phyloP scores from a whole-genome alignment of 2,888 invertebrate species.

The Strigamia crassipes region DNA sequence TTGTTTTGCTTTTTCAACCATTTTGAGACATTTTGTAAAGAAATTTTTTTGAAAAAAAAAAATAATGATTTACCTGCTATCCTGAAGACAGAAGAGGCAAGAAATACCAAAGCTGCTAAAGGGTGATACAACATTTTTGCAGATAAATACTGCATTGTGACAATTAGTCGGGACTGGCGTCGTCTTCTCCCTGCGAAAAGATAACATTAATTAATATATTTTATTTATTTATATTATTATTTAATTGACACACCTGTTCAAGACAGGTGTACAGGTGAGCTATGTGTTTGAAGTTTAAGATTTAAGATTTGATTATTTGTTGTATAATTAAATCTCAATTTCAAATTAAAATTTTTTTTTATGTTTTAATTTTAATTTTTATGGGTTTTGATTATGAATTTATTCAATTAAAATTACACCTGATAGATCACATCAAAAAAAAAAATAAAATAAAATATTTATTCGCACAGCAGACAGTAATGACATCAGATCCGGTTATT shows the following conservation, averaged over 20 bases:
- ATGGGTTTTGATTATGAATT: neutral
- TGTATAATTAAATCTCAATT: constrained; percentile 1
- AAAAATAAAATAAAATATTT: neutral
- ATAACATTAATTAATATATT: neutral
- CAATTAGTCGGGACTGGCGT: constrained; percentile 38
- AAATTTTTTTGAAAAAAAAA: neutral
- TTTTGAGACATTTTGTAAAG: no score
- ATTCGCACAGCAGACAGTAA: constrained; percentile 6
- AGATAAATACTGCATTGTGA: constrained; percentile 39
- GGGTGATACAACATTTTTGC: constrained; percentile 43
- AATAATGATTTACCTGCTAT: constrained; percentile 14
- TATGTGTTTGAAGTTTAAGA: no score
- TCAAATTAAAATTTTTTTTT: neutral
- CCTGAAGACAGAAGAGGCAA: constrained; percentile 44
- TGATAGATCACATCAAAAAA: constrained; percentile 24
- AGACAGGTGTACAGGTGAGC: neutral
- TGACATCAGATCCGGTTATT: constrained; percentile 34
- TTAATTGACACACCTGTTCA: constrained; percentile 14
- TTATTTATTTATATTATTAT: neutral
- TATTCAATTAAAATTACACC: neutral
- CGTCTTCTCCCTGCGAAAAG: constrained; percentile 41
- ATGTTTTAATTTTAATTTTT: no score
- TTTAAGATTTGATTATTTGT: no score
- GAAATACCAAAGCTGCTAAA: constrained; percentile 31
- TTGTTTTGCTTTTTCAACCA: no score